phyloP scores from a whole-genome alignment of 1,140 invertebrate species.

The Saccostrea cuccullata region DNA sequence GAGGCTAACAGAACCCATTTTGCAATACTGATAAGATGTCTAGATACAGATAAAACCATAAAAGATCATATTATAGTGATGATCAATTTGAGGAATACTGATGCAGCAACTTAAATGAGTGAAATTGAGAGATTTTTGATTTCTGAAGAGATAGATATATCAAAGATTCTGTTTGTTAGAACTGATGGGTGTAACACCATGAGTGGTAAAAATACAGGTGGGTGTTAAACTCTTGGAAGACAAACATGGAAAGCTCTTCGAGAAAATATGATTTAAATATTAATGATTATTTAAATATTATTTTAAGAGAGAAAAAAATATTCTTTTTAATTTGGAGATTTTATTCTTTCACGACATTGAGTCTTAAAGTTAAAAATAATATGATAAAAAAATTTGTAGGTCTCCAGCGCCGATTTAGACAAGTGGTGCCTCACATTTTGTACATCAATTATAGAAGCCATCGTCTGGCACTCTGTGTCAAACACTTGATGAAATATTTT shows the following conservation, averaged over 20 bases:
- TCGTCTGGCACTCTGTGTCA: conserved; percentile 47
- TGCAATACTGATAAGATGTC: conserved; percentile 27
- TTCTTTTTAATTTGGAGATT: background rate
- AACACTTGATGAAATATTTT: conserved; percentile 49
- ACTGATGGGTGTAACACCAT: conserved; percentile 53
- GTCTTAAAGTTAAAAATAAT: background rate
- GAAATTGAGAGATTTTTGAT: conserved; percentile 42
- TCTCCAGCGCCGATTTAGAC: conserved; percentile 8
- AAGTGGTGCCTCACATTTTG: background rate
- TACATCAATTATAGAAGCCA: conserved; percentile 55
- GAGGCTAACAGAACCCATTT: conserved; percentile 43
- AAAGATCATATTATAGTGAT: conserved; percentile 38
- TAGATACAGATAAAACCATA: background rate
- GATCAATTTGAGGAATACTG: background rate
- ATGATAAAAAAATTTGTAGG: conserved; percentile 10
- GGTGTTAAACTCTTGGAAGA: background rate
- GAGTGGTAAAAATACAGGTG: conserved; percentile 47
- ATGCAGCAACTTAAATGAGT: conserved; percentile 43
- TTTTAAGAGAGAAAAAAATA: background rate
- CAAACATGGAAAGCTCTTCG: background rate
- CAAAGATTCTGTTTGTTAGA: conserved; percentile 46
- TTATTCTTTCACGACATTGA: background rate
- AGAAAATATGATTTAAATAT: background rate
- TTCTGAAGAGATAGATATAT: conserved; percentile 41
- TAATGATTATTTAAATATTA: background rate